Base-by-base conservation (phyloP, 2,888 invertebrate genomes). In the Drosophila atripex region DNA sequence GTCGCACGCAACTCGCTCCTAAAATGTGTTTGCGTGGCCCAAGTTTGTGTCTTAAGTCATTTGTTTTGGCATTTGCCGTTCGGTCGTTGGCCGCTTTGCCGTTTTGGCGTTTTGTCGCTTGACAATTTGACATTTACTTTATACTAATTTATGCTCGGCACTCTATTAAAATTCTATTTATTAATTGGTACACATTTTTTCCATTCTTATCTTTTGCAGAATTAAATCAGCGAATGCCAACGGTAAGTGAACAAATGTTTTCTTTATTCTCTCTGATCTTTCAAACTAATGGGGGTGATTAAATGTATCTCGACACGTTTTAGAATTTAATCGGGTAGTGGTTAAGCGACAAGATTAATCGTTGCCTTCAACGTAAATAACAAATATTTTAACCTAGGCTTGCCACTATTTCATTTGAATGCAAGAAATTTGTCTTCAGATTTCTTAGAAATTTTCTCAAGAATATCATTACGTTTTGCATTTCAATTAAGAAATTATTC, bases 211-310 rank as follows among this genome's bases (percentile, higher is more conserved):
- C 80, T 58, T 78, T 91, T 90, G 56, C 92, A 92, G 91, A 91
- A 90, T 92, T 86, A 92, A 92, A 89, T 91, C 91, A 84, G 89
- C 91, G 71, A 92, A 92, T 88, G 90, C 89, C 78, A 92, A 91
- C 85, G 91, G 91, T 91, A 90, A 91, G 91, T 91, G 47, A 39
- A 69, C 58, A 65, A 73, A 14, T 56, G 61, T 55, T 45, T 16
- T 56, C 28, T 23, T 14, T 25, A 28, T 41, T 56, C 23, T 12
- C 14, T 28, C 50, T 28, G 32, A 16, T 47, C 41, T 55, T 72
- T 72, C 41, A 47, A 71, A 51, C 47, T 69, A 30, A 51, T 12
- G 38, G 16, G 11, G 39, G 64, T 14, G 39, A 63, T 61, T 47
- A 61, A 61, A 61, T 63, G 39, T 39, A 63, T 16, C 39, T 39